phyloP scores from a whole-genome alignment of 2,113 vertebrate species.

The Pseudopipra pipra region DNA sequence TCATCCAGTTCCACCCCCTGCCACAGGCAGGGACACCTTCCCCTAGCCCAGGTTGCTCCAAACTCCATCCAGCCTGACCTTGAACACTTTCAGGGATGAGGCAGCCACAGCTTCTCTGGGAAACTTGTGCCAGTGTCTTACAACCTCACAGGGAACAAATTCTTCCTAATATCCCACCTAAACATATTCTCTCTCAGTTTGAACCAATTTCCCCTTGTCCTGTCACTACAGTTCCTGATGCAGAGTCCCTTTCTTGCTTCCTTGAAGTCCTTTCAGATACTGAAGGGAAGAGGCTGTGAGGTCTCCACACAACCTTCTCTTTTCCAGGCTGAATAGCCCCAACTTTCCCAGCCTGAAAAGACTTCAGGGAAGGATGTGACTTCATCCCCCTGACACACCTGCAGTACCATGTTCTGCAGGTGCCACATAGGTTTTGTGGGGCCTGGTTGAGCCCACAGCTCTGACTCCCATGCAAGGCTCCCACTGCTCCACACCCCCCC shows the following conservation, averaged over 20 bases:
- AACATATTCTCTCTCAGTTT: not conserved
- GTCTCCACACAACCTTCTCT: not conserved
- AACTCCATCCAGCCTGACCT: not conserved
- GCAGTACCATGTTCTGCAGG: not conserved
- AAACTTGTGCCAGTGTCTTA: not conserved
- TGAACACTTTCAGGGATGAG: not conserved
- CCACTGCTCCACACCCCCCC: fast-evolving
- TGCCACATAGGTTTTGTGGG: fast-evolving
- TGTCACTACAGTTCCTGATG: not conserved
- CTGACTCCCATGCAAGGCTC: not conserved
- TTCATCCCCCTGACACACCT: not conserved
- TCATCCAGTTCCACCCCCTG: not conserved
- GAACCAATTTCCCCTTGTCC: not conserved
- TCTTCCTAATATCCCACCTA: not conserved
- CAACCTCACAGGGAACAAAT: not conserved
- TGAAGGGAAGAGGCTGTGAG: not conserved
- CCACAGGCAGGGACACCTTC: not conserved
- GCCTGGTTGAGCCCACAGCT: not conserved
- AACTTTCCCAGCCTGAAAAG: not conserved
- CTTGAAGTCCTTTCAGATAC: not conserved
- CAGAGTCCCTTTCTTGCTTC: not conserved
- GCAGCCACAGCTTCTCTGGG: not conserved
- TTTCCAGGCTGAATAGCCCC: not conserved
- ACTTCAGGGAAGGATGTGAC: not conserved
- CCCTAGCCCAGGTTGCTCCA: fast-evolving